Evolutionary conservation across 2,797 vertebrate genomes (phyloP).

Genomic region (Sebastolobus altivelis): DNA sequence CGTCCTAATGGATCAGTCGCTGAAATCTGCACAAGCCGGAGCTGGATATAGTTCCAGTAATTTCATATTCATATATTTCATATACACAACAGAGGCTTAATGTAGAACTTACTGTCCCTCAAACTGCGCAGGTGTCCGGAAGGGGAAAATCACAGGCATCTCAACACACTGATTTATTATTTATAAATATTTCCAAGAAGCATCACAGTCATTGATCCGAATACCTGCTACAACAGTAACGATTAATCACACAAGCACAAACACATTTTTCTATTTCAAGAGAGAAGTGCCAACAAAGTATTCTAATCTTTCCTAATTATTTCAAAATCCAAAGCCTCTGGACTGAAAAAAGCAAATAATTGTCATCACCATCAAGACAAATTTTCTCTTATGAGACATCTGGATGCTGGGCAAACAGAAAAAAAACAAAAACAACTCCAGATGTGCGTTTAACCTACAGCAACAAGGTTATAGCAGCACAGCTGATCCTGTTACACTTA

Average conservation of each 20-base stretch:
- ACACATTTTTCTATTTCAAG: not conserved
- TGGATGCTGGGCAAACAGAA: not conserved
- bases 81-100: not conserved
- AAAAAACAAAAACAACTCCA: slow-evolving; percentile 20
- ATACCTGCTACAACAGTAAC: slow-evolving; percentile 6
- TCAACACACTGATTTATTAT: not conserved
- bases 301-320: slow-evolving; percentile 3
- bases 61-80: not conserved
- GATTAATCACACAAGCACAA: not conserved
- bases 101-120: not conserved
- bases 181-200: slow-evolving; percentile 1
- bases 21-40: not conserved
- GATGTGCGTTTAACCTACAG: slow-evolving; percentile 42
- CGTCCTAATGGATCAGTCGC: not conserved
- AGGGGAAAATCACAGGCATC: not conserved
- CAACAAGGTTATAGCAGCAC: slow-evolving; percentile 14
- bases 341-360: not conserved
- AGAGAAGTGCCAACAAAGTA: not conserved
- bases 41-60: not conserved
- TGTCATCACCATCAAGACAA: not conserved
- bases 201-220: not conserved
- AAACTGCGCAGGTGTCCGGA: not conserved
- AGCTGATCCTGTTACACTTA: slow-evolving; percentile 30
- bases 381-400: not conserved
- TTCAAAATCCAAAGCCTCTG: not conserved